Percentiles rank a stretch among this genome's conserved stretches.
phyloP scores from a whole-genome alignment of 1,140 invertebrate genomes.

The Neodiprion lecontei region DNA sequence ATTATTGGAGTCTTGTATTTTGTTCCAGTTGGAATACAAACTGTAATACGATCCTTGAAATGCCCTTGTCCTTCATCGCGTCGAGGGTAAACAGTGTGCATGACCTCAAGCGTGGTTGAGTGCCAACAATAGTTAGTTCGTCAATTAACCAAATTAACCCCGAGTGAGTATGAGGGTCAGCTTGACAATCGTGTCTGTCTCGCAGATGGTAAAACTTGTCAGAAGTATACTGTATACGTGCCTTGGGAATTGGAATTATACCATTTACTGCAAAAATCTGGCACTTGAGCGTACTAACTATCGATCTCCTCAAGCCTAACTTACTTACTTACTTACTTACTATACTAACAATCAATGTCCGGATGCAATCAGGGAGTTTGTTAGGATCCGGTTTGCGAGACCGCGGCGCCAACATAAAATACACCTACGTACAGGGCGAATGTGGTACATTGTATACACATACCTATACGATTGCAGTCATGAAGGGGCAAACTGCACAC shows the following conservation, averaged over 20 bases:
- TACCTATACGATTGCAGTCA: too few species aligned
- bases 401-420: neutral
- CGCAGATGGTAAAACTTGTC: neutral
- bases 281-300: too few species aligned
- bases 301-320: too few species aligned
- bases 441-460: too few species aligned
- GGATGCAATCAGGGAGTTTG: neutral
- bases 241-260: too few species aligned
- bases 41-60: neutral
- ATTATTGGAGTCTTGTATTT: too few species aligned
- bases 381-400: neutral
- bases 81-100: neutral
- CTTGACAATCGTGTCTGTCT: neutral
- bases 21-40: too few species aligned
- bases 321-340: too few species aligned
- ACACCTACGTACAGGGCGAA: neutral
- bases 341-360: neutral
- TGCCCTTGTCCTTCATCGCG: neutral
- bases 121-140: neutral
- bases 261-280: too few species aligned
- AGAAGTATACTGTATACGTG: neutral
- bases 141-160: constrained; percentile 3
- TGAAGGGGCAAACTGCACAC: too few species aligned
- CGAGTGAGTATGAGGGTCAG: neutral
- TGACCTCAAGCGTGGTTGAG: neutral